Base-by-base conservation (phyloP, 2,797 vertebrate species). In the Buceros bicornis region DNA sequence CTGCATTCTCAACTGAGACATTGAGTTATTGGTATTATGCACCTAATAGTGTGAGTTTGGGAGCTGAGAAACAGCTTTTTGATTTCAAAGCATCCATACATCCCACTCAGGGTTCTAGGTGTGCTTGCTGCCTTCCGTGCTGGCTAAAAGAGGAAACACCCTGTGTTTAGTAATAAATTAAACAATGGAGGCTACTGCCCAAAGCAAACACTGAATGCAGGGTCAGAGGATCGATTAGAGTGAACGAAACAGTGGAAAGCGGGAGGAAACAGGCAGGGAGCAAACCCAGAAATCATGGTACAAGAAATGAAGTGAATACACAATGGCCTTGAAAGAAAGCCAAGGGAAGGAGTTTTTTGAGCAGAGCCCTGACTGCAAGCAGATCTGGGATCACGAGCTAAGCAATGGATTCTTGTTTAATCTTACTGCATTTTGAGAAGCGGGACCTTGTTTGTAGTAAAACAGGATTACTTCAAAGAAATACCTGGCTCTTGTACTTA, bases 381-480 rank as follows among this genome's bases (percentile, higher is more conserved):
- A 80, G 71, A 87, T 77, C 78, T 73, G 62, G 20, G 35, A 90
- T 90, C 81, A 48, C 16, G 51, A 92, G 90, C 70, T 82, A 90
- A 89, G 71, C 43, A 80, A 35, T 0, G 0, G 45, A 64, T 87
- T 90, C 85, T 81, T 93, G 48, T 82, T 86, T 78, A 92, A 8
- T 83, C 82, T 92, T 71, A 40, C 21, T 72, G 37, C 50, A 72
- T 96, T 96, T 93, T 74, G 89, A 95, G 84, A 96, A 90, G 54
- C 5, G 1, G 19, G 65, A 72, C 45, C 65, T 96, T 58, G 61
- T 89, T 85, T 61, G 67, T 86, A 88, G 69, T 81, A 86, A 92
- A 92, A 28, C 69, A 83, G 81, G 78, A 82, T 93, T 93, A 78
- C 89, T 96, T 96, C 94, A 96, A 96, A 97, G 93, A 96, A 94